Evolutionary conservation across 2,797 vertebrate genomes (phyloP).

Genomic region (Cottoperca gobio): DNA sequence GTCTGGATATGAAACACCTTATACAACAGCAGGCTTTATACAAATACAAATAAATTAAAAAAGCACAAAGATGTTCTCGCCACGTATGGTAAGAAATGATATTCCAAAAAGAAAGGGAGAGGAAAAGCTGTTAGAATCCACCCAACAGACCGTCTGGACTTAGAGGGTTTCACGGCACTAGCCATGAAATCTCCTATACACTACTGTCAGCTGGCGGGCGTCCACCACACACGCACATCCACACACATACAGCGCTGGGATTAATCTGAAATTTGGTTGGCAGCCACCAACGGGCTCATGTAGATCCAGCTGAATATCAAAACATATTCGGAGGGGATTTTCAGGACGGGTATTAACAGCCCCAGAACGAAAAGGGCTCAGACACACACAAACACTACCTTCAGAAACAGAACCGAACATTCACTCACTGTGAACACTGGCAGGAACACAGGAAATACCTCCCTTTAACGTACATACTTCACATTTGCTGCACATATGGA

Average conservation of each 20-base stretch:
- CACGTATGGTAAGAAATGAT: constrained; percentile 43
- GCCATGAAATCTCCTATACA: constrained; percentile 63
- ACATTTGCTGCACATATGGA: constrained; percentile 24
- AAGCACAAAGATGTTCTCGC: constrained; percentile 22
- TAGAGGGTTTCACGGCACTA: constrained; percentile 52
- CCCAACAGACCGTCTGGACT: constrained; percentile 63
- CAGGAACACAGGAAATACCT: constrained; percentile 30
- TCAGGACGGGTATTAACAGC: constrained; percentile 61
- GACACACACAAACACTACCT: constrained; percentile 5
- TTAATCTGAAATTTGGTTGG: constrained; percentile 65
- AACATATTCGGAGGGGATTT: constrained; percentile 69
- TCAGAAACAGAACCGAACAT: constrained; percentile 12
- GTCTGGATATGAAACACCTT: constrained; percentile 36
- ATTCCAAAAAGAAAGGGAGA: constrained; percentile 40
- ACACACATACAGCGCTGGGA: constrained; percentile 32
- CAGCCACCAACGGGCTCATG: constrained; percentile 51
- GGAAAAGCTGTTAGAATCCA: constrained; percentile 56
- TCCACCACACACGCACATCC: constrained; percentile 6
- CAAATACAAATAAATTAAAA: no score
- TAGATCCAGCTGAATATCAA: constrained; percentile 65
- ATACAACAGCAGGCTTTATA: constrained; percentile 20
- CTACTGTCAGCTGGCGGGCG: constrained; percentile 60
- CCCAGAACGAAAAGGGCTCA: constrained; percentile 24
- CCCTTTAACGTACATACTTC: background rate
- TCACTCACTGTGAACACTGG: background rate